Evolutionary conservation across 2,888 invertebrate species (phyloP), one percentile per base, ranked within the genome.

Genomic region (Patella depressa): DNA sequence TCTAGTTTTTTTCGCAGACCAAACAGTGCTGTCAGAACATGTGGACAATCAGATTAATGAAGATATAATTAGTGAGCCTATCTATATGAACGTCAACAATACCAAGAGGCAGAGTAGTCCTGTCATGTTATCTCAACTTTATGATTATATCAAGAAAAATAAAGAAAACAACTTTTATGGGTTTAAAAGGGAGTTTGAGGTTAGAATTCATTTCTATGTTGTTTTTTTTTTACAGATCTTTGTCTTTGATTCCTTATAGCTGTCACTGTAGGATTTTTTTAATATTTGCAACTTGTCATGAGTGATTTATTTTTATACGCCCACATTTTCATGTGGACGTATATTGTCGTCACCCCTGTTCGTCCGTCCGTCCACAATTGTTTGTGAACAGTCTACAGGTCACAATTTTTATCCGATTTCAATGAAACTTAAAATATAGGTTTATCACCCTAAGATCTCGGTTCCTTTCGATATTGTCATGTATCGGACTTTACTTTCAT

Each of bases 151-250:
- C 72, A 72, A 80, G 71, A 84, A 84, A 73, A 85, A 87, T 72
- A 88, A 86, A 74, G 83, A 84, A 19, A 86, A 86, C 78, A 87
- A 86, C 59, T 83, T 79, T 80, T 83, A 82, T 12, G 86, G 87
- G 4, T 87, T 88, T 74, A 88, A 85, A 74, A 85, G 84, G 53
- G 89, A 89, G 76, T 88, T 87, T 84, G 85, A 83, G 83, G 89
- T 89, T 78, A 81, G 83, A 77, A 65, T 15, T 45, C 19, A 9
- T 1, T 45, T 45, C 45, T 45, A 0, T 45, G 7, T 45, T 45
- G 45, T 45, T 45, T 9, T 45, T 45, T 45, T 9, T n/a, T n/a
- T n/a, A n/a, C 5, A 4, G 9, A 45, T 45, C 9, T 9, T 45
- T 45, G 45, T 45, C 9, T 7, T 45, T 45, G 9, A 45, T 45